These are phyloP conservation scores for Pagrus major DNA, from an alignment of 2,113 vertebrate species.

Conservation along the genomic window DNA sequence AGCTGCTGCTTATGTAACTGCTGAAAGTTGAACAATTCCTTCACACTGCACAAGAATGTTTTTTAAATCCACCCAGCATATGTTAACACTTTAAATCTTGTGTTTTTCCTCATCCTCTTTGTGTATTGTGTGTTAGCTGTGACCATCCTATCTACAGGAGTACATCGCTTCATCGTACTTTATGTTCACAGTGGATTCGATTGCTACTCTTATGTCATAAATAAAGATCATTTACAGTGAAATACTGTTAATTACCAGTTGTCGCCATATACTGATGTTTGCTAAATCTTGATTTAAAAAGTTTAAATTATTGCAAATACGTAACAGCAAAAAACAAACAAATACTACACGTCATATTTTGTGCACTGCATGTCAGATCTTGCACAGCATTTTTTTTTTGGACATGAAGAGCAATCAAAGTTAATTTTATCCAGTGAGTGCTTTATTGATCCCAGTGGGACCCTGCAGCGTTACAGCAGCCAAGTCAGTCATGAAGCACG, in stretches of 20 bases:
- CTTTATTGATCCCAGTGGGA: background rate
- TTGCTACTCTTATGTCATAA: background rate
- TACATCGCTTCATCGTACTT: background rate
- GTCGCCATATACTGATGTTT: background rate
- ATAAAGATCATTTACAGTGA: background rate
- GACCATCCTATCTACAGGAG: background rate
- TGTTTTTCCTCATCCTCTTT: background rate
- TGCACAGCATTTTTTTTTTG: background rate
- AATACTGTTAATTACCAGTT: background rate
- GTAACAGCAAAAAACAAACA: background rate
- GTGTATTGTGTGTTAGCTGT: slow-evolving; percentile 7
- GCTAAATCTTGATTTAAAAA: background rate
- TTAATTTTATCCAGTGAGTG: background rate
- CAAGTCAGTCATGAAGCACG: background rate
- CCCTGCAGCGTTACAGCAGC: background rate
- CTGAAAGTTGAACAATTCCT: slow-evolving; percentile 28
- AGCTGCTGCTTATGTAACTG: slow-evolving; percentile 51
- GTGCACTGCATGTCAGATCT: background rate
- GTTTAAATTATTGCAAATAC: background rate
- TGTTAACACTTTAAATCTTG: slow-evolving; percentile 5
- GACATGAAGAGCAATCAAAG: background rate
- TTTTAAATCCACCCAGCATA: background rate
- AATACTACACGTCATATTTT: background rate
- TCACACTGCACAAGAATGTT: slow-evolving; percentile 16
- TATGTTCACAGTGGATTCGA: background rate